Evolutionary conservation across 2,888 invertebrate species (phyloP), one percentile per base, ranked within the genome.

Genomic region (Habrosyne pyritoides): DNA sequence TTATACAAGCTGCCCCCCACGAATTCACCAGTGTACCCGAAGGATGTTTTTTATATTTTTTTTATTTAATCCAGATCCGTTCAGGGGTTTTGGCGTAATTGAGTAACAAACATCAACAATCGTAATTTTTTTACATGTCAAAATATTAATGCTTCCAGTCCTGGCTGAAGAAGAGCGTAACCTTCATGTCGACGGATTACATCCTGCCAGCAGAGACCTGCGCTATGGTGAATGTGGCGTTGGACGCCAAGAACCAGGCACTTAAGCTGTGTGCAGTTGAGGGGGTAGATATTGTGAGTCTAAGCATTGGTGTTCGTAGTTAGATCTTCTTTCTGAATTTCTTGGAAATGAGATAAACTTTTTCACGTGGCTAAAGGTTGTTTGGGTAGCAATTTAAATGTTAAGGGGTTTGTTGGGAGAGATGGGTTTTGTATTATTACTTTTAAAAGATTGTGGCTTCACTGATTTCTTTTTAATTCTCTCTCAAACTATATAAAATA

Each of bases 201-300:
- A 97, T 99, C 75, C 95, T 99, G 72, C 99, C 99, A 4, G 96
- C 98, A 28, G 99, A 99, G 94, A 98, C 99, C 92, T 99, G 99
- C 87, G 98, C 99, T 26, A 99, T 99, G 99, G 98, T 99, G 77
- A 99, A 99, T 93, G 99, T 99, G 69, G 98, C 99, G 66, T 94
- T 99, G 74, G 99, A 99, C 89, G 98, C 98, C 64, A 99, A 98
- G 94, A 98, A 98, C 92, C 97, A 98, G 89, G 98, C 98, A 68
- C 95, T 99, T 84, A 98, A 99, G 89, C 94, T 99, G 63, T 99
- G 99, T 88, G 97, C 99, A 48, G 97, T 99, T 63, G 98, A 99
- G 91, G 98, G 98, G 61, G 97, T 98, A 70, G 98, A 99, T 93
- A 96, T 98, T 94, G 98, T 98, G 94, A 95, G 96, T 85, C 50